A percentile compares a stretch with the other conserved stretches of the same genome.
phyloP scores from a whole-genome alignment of 1,140 invertebrate species.

The Cherax destructor region DNA sequence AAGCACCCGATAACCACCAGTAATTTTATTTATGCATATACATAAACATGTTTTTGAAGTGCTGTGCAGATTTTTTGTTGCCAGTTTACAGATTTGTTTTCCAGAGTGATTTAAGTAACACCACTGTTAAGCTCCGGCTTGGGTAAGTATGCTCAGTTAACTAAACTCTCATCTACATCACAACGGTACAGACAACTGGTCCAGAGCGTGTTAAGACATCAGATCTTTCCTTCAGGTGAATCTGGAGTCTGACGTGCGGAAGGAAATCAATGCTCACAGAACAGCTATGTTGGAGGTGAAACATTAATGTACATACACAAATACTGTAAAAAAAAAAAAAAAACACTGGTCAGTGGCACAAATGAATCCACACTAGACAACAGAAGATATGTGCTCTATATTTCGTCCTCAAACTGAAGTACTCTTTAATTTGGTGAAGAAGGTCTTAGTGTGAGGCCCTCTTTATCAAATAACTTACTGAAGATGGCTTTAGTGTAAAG shows the following conservation, averaged over 20 bases:
- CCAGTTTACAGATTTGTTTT: no score
- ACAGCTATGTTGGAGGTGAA: slow-evolving; percentile 63
- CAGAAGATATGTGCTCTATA: not conserved
- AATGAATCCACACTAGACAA: not conserved
- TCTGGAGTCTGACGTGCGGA: slow-evolving; percentile 57
- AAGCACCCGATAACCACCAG: no score
- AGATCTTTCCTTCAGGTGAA: slow-evolving; percentile 58
- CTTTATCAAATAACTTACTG: no score
- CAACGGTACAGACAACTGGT: not conserved
- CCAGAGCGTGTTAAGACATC: not conserved
- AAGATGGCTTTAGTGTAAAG: no score
- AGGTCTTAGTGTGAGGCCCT: no score
- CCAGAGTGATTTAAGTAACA: no score
- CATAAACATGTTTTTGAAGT: no score
- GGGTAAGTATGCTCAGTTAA: not conserved
- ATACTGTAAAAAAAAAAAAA: not conserved
- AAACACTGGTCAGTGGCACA: not conserved
- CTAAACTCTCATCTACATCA: not conserved
- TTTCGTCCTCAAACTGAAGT: not conserved
- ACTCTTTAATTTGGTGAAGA: not conserved
- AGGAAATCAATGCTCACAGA: slow-evolving; percentile 60
- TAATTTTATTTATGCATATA: no score
- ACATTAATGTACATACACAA: not conserved
- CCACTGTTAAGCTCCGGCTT: not conserved
- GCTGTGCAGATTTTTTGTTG: no score